Evolutionary conservation across 1,140 invertebrate species (phyloP).

Genomic region (Medauroidea extradentata): DNA sequence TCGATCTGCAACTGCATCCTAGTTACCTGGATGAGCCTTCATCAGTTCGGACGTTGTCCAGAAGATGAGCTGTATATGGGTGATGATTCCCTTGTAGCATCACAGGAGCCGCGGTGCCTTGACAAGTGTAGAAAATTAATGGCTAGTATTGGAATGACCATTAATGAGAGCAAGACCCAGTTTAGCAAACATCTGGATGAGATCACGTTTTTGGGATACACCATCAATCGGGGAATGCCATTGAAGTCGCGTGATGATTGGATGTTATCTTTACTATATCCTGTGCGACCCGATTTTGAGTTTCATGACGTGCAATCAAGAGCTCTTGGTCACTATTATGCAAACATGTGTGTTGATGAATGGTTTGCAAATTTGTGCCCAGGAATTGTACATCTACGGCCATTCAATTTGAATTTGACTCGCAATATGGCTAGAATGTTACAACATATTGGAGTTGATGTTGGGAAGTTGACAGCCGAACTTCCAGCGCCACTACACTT

Average conservation of each 20-base stretch:
- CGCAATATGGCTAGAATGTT: too few relatives aligned
- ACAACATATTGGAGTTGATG: too few relatives aligned
- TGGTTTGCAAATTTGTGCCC: neutral
- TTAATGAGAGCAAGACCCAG: neutral
- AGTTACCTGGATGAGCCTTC: neutral
- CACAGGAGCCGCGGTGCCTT: neutral
- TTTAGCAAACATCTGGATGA: neutral
- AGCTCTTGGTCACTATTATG: neutral
- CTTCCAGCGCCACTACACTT: too few relatives aligned
- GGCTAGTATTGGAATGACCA: neutral
- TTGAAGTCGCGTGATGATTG: neutral
- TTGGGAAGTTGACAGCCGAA: too few relatives aligned
- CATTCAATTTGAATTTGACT: too few relatives aligned
- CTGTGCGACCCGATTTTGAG: neutral
- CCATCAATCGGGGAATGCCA: conserved; percentile 2
- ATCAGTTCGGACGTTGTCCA: neutral
- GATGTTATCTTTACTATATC: neutral
- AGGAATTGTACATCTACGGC: neutral
- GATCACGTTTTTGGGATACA: neutral
- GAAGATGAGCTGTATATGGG: neutral
- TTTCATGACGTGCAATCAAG: neutral
- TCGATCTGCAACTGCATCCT: conserved; percentile 5
- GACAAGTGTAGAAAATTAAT: neutral
- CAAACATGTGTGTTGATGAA: neutral
- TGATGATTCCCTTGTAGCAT: neutral